These are phyloP conservation scores for Oreotragus oreotragus DNA, from an alignment of 2,113 vertebrate genomes.

Conservation along the genomic window DNA sequence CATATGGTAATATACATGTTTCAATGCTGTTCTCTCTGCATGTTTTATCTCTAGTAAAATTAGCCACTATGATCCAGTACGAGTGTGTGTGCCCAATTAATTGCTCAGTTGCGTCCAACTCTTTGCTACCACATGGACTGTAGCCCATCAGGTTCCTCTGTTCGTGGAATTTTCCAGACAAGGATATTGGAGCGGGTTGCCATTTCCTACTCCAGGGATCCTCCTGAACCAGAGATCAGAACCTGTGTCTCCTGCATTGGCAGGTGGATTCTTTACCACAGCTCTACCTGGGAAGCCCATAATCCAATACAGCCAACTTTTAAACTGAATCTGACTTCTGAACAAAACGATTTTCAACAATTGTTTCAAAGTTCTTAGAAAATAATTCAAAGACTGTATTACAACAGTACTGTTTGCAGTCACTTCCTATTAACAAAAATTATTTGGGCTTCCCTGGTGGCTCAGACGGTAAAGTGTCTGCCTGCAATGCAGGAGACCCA, in stretches of 20 bases:
- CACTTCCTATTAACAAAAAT: not conserved
- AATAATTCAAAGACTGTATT: not conserved
- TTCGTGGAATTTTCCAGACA: not conserved
- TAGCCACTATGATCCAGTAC: not conserved
- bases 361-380: constrained; percentile 33
- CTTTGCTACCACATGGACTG: not conserved
- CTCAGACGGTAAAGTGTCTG: not conserved
- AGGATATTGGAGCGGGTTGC: not conserved
- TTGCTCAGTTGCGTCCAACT: not conserved
- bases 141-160: not conserved
- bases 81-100: not conserved
- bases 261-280: not conserved
- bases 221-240: not conserved
- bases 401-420: not conserved
- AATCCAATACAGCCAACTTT: not conserved
- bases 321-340: not conserved
- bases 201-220: not conserved
- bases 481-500: not conserved
- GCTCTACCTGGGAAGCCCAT: not conserved
- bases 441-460: not conserved
- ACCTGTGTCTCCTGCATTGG: not conserved
- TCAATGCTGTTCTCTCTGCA: not conserved
- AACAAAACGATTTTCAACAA: constrained; percentile 19
- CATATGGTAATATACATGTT: not conserved
- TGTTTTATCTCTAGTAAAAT: not conserved